Base-by-base conservation (phyloP, 2,113 vertebrate genomes). In the Pimephales promelas region DNA sequence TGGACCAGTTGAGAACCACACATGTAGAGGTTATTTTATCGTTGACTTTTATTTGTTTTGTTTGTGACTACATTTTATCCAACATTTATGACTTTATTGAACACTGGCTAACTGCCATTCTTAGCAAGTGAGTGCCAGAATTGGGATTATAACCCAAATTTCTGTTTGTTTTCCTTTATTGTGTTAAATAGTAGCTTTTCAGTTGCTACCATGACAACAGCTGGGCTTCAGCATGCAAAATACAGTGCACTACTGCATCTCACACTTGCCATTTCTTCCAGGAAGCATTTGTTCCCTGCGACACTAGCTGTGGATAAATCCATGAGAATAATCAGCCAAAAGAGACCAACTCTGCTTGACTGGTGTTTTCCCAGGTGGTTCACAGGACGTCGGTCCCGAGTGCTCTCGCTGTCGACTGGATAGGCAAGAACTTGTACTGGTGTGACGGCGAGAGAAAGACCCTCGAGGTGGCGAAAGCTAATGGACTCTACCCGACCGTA, bases 371-470 rank as follows among this genome's bases (percentile, higher is more conserved):
- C 6, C 89, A 97, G 95, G 93, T 97, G 89, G 94, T 96, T 49
- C 96, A 96, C 89, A 96, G 94, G 71, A 95, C 94, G 84, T 95
- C 95, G n/a, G 94, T 96, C 70, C 96, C 96, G 34, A 96, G 95
- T 89, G 93, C 95, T 34, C 88, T 97, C 87, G 95, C 96, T 81
- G 95, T 97, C 0, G 96, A 97, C n/a, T 97, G 96, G 96, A 94
- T 97, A 90, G 96, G 96, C 77, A 97, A 96, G 90, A 97, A 97
- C 85, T 94, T 97, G 66, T 97, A 97, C 73, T 97, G 96, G 96
- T 95, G 94, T 88, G 96, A 96, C 36, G 93, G 93, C 16, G 95
- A 96, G 88, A 97, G 94, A 90, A 94, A 94, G 90, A 94, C 95
- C 56, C 94, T 97, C 77, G 96, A 96, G 92, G 96, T 97, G 79